These are phyloP conservation scores for Channa argus DNA, from an alignment of 2,113 vertebrate genomes.

Conservation along the genomic window DNA sequence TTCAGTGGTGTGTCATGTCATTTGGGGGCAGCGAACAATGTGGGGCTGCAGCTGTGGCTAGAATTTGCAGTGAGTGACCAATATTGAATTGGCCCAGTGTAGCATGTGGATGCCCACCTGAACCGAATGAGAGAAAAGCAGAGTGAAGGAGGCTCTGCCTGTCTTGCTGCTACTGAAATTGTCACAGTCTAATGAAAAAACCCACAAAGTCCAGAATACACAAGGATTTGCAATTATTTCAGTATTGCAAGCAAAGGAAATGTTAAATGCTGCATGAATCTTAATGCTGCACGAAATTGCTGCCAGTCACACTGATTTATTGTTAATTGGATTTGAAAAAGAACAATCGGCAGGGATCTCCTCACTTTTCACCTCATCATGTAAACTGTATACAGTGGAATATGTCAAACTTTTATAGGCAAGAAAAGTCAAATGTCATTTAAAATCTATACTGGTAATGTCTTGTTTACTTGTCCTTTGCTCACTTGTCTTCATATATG, in stretches of 20 bases:
- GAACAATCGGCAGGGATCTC: background rate
- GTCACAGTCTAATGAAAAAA: background rate
- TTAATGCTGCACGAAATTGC: constrained; percentile 24
- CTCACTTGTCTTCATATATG: too few species aligned
- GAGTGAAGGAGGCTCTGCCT: constrained; percentile 18
- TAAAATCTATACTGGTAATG: too few species aligned
- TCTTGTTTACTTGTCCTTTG: too few species aligned
- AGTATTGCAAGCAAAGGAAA: background rate
- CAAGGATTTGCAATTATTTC: background rate
- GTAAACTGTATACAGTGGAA: too few species aligned
- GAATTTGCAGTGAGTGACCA: constrained; percentile 44
- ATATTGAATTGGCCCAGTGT: constrained; percentile 30
- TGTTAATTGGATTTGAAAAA: constrained; percentile 22
- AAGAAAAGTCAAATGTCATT: too few species aligned
- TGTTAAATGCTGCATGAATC: background rate
- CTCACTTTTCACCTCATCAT: background rate
- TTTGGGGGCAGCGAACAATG: constrained; percentile 19
- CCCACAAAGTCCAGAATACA: background rate
- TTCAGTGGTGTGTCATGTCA: constrained; percentile 2
- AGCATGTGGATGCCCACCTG: constrained; percentile 40
- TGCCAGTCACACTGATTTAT: constrained; percentile 17
- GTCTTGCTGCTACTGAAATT: constrained; percentile 7
- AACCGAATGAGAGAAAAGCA: constrained; percentile 31
- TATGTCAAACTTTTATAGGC: too few species aligned
- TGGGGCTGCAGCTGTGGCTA: constrained; percentile 48